Percentiles rank a stretch among this genome's conserved stretches.
phyloP scores from a whole-genome alignment of 35 echinoderm and acorn worm species.

The Ophiothrix spiculata region DNA sequence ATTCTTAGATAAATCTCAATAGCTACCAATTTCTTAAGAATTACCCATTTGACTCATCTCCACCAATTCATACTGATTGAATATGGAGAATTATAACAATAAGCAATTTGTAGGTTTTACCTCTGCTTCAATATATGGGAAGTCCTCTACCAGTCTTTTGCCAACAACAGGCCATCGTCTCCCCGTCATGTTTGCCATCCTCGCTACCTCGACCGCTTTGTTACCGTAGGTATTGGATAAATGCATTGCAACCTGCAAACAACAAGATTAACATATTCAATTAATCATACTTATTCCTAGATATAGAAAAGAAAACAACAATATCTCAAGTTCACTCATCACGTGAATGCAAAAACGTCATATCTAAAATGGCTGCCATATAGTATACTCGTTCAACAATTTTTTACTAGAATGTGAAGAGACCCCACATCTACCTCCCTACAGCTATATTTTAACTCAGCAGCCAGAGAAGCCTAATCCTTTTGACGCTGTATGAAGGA shows the following conservation, averaged over 20 bases:
- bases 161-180: slow-evolving; percentile 94
- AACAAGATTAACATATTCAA: background rate
- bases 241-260: slow-evolving; percentile 74
- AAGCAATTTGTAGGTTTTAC: too few species aligned
- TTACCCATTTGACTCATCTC: too few species aligned
- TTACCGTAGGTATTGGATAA: slow-evolving; percentile 90
- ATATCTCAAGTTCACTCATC: background rate
- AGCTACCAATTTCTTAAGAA: too few species aligned
- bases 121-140: slow-evolving; percentile 98
- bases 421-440: background rate
- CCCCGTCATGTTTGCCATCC: slow-evolving; percentile 81
- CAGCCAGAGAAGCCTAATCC: too few species aligned
- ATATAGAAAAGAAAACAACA: background rate
- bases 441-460: background rate
- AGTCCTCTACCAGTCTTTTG: slow-evolving; percentile 70
- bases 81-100: too few species aligned
- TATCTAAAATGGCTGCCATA: too few species aligned
- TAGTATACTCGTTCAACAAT: too few species aligned
- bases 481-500: too few species aligned
- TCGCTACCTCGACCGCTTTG: slow-evolving; percentile 86
- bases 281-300: too few species aligned
- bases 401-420: background rate
- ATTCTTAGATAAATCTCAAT: too few species aligned
- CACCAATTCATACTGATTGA: too few species aligned
- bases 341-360: too few species aligned